Evolutionary conservation across 2,797 vertebrate genomes (phyloP), one percentile per base, ranked within the genome.

Genomic region (Micromesistius poutassou): DNA sequence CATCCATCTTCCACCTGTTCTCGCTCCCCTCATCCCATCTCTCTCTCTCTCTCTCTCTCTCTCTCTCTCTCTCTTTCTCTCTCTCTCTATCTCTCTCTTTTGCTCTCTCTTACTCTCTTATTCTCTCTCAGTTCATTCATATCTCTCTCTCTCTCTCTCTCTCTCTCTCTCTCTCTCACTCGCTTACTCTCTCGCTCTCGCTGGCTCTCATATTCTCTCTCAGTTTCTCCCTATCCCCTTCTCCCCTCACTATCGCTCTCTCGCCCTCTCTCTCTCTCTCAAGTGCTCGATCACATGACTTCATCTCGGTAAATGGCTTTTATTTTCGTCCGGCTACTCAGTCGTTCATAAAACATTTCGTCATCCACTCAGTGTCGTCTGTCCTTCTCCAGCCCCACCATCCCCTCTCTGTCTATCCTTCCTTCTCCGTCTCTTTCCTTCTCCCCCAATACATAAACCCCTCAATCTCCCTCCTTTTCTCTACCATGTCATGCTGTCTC

Each of bases 261-360:
- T 68, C 25, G n/a, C n/a, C 1, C 84, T 83, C 85, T 85, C 89
- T 82, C 76, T 75, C 89, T 84, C 76, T 79, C 73, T 71, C 62
- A 35, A 76, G 71, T 28, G 38, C 72, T 73, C 74, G 40, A 62
- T n/a, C 38, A 35, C 22, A 0, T 83, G 79, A 62, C 78, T 83
- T 86, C 87, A 74, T 83, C 79, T 80, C 82, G 79, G 81, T 80
- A 87, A 90, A 90, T 92, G 90, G 87, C 82, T 89, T 90, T 86
- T 87, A 78, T 84, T 88, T 76, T 77, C 83, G 4, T 87, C 86
- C 77, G 73, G 88, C 87, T 71, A 83, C 81, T 87, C 87, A 80
- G 74, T 87, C 86, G 82, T 89, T 92, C 87, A 87, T 91, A 88
- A 89, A 86, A 85, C 86, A 87, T 90, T 92, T 84, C 77, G 83